These are phyloP conservation scores for Danio kyathit DNA, from an alignment of 2,797 vertebrate species.

Conservation along the genomic window DNA sequence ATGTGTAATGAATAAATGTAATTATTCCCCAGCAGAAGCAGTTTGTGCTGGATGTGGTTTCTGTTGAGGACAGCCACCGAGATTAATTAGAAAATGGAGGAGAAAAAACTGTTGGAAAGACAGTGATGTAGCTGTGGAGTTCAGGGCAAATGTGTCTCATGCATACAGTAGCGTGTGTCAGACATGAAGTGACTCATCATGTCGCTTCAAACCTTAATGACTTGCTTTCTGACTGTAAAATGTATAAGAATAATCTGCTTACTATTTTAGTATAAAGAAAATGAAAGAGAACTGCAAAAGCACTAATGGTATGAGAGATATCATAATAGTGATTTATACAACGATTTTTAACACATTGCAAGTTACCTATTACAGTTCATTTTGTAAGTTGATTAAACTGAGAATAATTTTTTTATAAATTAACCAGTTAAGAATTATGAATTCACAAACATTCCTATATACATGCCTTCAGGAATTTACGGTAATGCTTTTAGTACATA, in stretches of 20 bases:
- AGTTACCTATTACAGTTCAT: background rate
- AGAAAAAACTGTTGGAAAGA: background rate
- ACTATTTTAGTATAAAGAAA: background rate
- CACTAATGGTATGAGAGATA: background rate
- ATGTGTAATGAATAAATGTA: background rate
- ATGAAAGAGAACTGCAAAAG: background rate
- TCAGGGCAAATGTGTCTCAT: slow-evolving; percentile 7
- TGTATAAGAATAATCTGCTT: background rate
- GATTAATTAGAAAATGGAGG: slow-evolving; percentile 2
- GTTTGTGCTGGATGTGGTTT: background rate
- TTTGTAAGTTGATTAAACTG: background rate
- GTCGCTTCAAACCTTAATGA: background rate
- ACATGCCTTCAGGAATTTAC: no score
- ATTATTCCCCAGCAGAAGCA: background rate
- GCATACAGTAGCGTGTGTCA: background rate
- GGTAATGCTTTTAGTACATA: no score
- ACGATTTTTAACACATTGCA: background rate
- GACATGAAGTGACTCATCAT: slow-evolving; percentile 1
- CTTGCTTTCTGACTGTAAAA: background rate
- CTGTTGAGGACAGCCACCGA: background rate
- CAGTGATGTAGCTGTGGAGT: background rate
- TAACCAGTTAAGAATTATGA: no score
- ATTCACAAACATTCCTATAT: no score
- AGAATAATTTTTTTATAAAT: background rate
- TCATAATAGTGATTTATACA: background rate